Conservation (phyloP, 2,888 invertebrate genomes). For the Drosophila nigritarsus region DNA sequence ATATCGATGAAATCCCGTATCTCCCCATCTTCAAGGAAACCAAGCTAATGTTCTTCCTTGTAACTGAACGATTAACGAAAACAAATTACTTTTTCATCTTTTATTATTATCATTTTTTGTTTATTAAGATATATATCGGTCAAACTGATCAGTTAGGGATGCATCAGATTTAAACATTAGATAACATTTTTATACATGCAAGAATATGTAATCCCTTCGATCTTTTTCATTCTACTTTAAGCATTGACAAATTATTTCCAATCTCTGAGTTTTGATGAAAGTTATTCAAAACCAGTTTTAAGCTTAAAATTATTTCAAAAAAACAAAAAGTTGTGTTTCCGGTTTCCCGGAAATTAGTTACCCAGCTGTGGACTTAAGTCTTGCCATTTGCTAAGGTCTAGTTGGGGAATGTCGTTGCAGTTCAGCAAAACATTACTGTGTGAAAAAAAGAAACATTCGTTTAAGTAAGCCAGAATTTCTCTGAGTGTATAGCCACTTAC, state of each 20-base stretch:
- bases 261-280: not conserved
- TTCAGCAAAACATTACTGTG: conserved; percentile 67
- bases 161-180: not conserved
- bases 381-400: conserved; percentile 77
- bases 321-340: not conserved
- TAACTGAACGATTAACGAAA: not conserved
- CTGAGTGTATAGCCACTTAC: conserved; percentile 46
- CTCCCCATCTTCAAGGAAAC: not conserved
- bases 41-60: not conserved
- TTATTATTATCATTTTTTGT: not conserved
- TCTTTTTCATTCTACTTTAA: not conserved
- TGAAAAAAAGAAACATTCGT: not conserved
- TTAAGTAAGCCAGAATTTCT: not conserved
- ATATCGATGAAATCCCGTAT: not conserved
- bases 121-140: too few relatives aligned
- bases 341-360: conserved; percentile 2
- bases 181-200: not conserved
- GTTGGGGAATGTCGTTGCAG: conserved; percentile 71
- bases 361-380: conserved; percentile 59
- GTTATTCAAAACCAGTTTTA: not conserved
- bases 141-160: not conserved
- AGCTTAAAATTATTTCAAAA: not conserved
- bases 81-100: too few relatives aligned
- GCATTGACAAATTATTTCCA: not conserved
- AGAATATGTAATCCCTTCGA: not conserved